phyloP scores from a whole-genome alignment of 2,113 vertebrate genomes.

The Alaudala cheleensis region DNA sequence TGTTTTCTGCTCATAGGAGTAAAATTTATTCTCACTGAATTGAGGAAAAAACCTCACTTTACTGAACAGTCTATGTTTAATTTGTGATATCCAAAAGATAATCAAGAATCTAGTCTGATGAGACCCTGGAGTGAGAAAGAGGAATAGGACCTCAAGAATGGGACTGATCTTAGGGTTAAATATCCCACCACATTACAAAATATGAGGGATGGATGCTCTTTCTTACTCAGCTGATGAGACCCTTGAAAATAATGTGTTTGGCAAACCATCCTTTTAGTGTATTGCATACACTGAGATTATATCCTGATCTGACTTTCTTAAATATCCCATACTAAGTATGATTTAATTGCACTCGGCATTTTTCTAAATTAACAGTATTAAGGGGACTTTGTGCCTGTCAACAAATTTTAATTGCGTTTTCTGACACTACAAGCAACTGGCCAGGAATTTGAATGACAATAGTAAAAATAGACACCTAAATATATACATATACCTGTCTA shows the following conservation, averaged over 20 bases:
- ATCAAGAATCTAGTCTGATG: neutral
- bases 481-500: neutral
- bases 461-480: neutral
- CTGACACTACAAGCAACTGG: neutral
- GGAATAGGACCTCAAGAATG: neutral
- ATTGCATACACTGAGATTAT: accelerated
- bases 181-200: neutral
- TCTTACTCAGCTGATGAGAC: neutral
- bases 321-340: neutral
- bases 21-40: neutral
- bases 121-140: neutral
- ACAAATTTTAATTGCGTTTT: neutral
- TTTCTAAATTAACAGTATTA: neutral
- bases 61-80: neutral
- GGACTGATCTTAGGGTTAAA: neutral
- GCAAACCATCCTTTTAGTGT: neutral
- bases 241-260: neutral
- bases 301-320: neutral
- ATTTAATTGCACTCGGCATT: neutral
- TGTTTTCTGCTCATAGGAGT: neutral
- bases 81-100: neutral
- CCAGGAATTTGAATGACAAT: neutral
- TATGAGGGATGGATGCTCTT: neutral
- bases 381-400: neutral
- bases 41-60: neutral